Percentiles rank a stretch among this genome's conserved stretches.
Evolutionary conservation across 2,797 vertebrate species (phyloP).

Genomic region (Pantherophis alleghaniensis): DNA sequence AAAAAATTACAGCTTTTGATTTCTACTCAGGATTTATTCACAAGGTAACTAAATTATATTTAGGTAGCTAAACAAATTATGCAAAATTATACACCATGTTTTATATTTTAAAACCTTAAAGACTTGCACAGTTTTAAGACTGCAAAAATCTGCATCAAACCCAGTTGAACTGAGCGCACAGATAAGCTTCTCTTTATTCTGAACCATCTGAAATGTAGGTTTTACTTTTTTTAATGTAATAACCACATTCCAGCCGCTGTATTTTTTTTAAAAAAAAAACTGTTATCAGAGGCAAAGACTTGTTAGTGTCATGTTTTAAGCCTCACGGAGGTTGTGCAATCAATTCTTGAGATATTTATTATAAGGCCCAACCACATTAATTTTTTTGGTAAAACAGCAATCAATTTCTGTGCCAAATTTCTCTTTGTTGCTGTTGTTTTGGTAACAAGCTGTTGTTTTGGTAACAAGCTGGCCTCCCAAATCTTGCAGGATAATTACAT

Average conservation of each 20-base stretch:
- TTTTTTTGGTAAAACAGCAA: background rate
- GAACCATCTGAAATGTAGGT: conserved; percentile 51
- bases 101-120: conserved; percentile 72
- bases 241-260: background rate
- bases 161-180: conserved; percentile 60
- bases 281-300: background rate
- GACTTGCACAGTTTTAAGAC: conserved; percentile 67
- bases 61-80: conserved; percentile 76
- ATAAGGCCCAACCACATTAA: background rate
- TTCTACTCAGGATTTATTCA: conserved; percentile 56
- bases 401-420: background rate
- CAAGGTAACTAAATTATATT: conserved; percentile 70
- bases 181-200: conserved; percentile 56
- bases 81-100: conserved; percentile 75
- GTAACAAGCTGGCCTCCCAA: background rate
- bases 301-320: background rate
- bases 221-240: conserved; percentile 30
- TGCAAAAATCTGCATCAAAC: conserved; percentile 62
- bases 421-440: background rate
- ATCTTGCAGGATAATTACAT: background rate
- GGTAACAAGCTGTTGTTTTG: background rate
- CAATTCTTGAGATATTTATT: background rate
- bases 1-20: conserved; percentile 44
- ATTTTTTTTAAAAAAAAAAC: background rate
- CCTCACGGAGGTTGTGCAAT: background rate